phyloP scores from a whole-genome alignment of 2,888 invertebrate genomes.

The Alsophila aescularia region DNA sequence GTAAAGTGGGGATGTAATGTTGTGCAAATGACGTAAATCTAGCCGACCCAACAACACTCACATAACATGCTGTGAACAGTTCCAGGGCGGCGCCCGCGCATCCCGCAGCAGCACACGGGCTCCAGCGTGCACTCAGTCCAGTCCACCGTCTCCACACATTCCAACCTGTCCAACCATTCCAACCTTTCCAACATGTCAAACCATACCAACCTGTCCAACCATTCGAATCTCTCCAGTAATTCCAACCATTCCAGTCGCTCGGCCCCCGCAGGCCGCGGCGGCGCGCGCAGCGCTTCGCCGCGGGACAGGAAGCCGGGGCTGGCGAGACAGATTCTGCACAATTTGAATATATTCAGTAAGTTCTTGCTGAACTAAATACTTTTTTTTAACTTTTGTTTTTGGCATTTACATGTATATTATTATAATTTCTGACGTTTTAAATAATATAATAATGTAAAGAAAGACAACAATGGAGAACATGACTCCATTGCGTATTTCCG shows the following conservation, averaged over 20 bases:
- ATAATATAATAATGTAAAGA: no score
- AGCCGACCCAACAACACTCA: no score
- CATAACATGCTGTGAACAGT: no score
- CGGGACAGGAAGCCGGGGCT: slow-evolving; percentile 78
- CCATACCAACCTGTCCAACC: slow-evolving; percentile 39
- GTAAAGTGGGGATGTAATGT: no score
- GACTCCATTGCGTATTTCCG: no score
- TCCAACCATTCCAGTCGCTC: slow-evolving; percentile 33
- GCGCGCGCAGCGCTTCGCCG: slow-evolving; percentile 66
- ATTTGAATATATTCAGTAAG: slow-evolving; percentile 91
- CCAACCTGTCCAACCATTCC: slow-evolving; percentile 38
- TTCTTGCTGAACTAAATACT: not conserved
- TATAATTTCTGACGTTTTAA: no score
- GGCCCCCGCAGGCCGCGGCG: slow-evolving; percentile 33
- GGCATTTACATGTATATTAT: slow-evolving; percentile 15
- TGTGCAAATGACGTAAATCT: no score
- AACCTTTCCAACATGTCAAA: slow-evolving; percentile 38
- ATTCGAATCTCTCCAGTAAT: slow-evolving; percentile 41
- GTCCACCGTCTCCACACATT: slow-evolving; percentile 51
- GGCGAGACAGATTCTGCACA: slow-evolving; percentile 91
- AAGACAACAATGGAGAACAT: no score
- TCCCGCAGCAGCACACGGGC: slow-evolving; percentile 78
- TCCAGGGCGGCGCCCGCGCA: slow-evolving; percentile 58
- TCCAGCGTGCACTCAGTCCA: slow-evolving; percentile 73
- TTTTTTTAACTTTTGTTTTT: no score